phyloP scores from a whole-genome alignment of 30 jellyfish, hydroid and myxozoan genomes.

The Cassiopea xamachana region DNA sequence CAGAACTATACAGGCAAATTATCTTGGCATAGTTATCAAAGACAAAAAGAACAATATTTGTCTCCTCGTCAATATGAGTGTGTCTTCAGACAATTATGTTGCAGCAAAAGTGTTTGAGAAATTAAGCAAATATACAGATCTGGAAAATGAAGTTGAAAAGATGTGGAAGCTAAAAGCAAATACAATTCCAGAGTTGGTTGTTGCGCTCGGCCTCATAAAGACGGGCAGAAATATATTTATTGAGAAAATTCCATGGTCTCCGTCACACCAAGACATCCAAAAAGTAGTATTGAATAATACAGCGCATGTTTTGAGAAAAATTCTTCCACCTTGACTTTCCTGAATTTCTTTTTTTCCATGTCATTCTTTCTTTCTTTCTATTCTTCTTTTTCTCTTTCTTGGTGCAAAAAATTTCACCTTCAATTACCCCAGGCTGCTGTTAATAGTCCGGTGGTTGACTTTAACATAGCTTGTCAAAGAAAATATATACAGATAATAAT shows the following conservation, averaged over 20 bases:
- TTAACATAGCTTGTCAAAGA: neutral
- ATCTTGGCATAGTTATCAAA: slow-evolving; percentile 52
- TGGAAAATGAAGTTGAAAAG: slow-evolving; percentile 19
- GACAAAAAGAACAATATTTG: slow-evolving; percentile 9
- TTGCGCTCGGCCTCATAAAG: neutral
- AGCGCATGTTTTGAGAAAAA: neutral
- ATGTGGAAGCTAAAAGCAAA: slow-evolving; percentile 32
- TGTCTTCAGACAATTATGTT: slow-evolving; percentile 31
- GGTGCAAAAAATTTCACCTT: neutral
- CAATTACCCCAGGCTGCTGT: neutral
- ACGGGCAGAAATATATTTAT: neutral
- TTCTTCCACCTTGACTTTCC: neutral
- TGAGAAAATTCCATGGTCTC: neutral
- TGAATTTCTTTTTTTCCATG: neutral
- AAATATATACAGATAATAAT: too few relatives aligned
- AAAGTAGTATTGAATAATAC: neutral
- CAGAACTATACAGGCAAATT: slow-evolving; percentile 26
- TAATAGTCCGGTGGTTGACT: neutral
- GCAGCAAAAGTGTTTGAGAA: slow-evolving; percentile 37
- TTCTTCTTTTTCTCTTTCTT: neutral
- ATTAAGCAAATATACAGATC: slow-evolving; percentile 21
- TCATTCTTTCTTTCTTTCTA: neutral
- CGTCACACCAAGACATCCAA: neutral
- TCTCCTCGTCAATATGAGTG: slow-evolving; percentile 31
- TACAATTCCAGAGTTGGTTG: neutral